Conservation (phyloP, 1,140 invertebrate genomes). For the Procambarus clarkii region DNA sequence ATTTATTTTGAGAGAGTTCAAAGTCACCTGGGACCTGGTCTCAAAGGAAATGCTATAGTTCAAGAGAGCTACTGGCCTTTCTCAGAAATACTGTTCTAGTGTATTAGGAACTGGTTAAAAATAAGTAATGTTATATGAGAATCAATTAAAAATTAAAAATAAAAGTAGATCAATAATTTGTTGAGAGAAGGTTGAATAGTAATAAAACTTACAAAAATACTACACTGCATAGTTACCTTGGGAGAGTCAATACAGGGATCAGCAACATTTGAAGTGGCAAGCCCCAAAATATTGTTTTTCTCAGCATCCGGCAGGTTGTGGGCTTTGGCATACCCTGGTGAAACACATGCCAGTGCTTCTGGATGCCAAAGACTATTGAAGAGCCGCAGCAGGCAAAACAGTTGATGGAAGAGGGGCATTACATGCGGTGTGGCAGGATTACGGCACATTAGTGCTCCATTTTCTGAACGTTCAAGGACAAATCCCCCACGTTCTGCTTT, state of each 20-base stretch:
- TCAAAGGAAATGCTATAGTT: too few species aligned
- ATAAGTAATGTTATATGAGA: too few species aligned
- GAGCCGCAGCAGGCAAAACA: slow-evolving; percentile 84
- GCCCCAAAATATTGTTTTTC: slow-evolving; percentile 72
- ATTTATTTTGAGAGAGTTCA: too few species aligned
- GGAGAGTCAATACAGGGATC: slow-evolving; percentile 54
- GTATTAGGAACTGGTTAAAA: too few species aligned
- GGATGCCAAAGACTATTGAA: slow-evolving; percentile 88
- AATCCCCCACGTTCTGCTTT: slow-evolving; percentile 88
- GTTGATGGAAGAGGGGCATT: slow-evolving; percentile 85
- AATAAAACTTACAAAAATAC: too few species aligned
- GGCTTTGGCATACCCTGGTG: slow-evolving; percentile 80
- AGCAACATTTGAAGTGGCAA: slow-evolving; percentile 33
- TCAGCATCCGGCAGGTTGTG: slow-evolving; percentile 63
- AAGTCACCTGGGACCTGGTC: too few species aligned
- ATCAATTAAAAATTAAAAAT: too few species aligned
- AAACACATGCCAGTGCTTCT: slow-evolving; percentile 77
- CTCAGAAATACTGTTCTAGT: too few species aligned
- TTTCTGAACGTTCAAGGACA: slow-evolving; percentile 83
- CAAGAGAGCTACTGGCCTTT: too few species aligned
- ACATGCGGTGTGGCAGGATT: slow-evolving; percentile 91
- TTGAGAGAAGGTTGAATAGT: too few species aligned
- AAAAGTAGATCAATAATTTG: too few species aligned
- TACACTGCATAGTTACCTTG: slow-evolving; percentile 14
- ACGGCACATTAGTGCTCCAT: slow-evolving; percentile 86